These are phyloP conservation scores for Rhizoglyphus robini DNA, from an alignment of 1,140 invertebrate genomes.

Conservation along the genomic window DNA sequence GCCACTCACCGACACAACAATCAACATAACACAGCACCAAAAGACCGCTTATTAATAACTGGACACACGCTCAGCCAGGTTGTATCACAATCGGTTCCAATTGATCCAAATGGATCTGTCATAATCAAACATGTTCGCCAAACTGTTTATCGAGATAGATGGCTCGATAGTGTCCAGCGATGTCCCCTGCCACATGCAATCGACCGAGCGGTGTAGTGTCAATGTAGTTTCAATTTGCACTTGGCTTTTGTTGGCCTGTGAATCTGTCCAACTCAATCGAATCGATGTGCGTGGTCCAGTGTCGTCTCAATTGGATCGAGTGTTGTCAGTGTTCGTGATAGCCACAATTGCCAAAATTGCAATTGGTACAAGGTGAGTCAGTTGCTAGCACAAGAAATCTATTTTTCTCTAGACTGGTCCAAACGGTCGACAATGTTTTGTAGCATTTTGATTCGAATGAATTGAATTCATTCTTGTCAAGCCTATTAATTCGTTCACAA, in stretches of 20 bases:
- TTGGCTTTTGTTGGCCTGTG: no score
- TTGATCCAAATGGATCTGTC: slow-evolving; percentile 13
- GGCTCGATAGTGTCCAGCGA: neutral
- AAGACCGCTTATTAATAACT: slow-evolving; percentile 5
- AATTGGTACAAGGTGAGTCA: no score
- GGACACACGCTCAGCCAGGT: neutral
- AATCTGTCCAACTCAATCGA: neutral
- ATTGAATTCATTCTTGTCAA: neutral
- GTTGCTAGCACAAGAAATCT: no score
- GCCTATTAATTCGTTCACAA: neutral
- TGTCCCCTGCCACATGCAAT: neutral
- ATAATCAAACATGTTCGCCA: slow-evolving; percentile 13
- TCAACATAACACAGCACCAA: neutral
- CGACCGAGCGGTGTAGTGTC: neutral
- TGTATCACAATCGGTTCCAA: neutral
- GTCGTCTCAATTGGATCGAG: neutral
- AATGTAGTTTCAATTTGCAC: neutral
- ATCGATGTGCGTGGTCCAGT: neutral
- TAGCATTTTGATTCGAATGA: neutral
- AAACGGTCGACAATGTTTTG: no score
- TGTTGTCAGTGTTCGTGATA: neutral
- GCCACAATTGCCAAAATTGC: no score
- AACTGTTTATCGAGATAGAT: no score
- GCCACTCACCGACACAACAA: slow-evolving; percentile 1
- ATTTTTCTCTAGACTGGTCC: no score